phyloP scores from a whole-genome alignment of 1,140 invertebrate species.

The Trichoplusia ni region DNA sequence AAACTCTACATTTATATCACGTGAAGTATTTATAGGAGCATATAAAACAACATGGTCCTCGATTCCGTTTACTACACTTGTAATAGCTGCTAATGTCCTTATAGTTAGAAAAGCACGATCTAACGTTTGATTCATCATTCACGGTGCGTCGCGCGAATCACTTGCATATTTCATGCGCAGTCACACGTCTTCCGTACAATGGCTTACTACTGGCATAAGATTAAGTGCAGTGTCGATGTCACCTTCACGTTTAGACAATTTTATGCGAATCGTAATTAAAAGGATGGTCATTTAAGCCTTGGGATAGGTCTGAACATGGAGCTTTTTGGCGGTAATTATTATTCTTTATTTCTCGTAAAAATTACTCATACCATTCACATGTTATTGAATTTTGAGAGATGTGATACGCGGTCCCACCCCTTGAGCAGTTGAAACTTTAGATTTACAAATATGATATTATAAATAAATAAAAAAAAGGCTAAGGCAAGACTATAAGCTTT shows the following conservation, averaged over 20 bases:
- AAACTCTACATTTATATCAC: conserved; percentile 11
- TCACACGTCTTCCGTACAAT: conserved; percentile 35
- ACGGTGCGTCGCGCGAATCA: conserved; percentile 24
- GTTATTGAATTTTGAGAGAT: too few relatives aligned
- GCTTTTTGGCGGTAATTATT: not conserved
- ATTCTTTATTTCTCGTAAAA: not conserved
- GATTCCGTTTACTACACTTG: conserved; percentile 13
- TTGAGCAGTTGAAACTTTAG: too few relatives aligned
- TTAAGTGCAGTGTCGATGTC: conserved; percentile 23
- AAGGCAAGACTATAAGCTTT: too few relatives aligned
- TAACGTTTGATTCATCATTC: conserved; percentile 28
- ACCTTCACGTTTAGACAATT: conserved; percentile 16
- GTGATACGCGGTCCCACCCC: too few relatives aligned
- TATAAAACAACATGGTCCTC: conserved; percentile 5
- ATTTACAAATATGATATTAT: too few relatives aligned
- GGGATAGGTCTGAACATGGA: too few relatives aligned
- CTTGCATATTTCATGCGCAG: conserved; percentile 38
- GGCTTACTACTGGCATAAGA: conserved; percentile 32
- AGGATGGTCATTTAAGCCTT: too few relatives aligned
- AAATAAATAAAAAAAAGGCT: too few relatives aligned
- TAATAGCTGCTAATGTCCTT: conserved; percentile 23
- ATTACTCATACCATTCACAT: too few relatives aligned
- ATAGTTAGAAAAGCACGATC: conserved; percentile 22
- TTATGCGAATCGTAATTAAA: conserved; percentile 6
- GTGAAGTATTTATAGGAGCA: not conserved